Base-by-base conservation (phyloP, 2,797 vertebrate species). In the Paedocypris micromegethes region DNA sequence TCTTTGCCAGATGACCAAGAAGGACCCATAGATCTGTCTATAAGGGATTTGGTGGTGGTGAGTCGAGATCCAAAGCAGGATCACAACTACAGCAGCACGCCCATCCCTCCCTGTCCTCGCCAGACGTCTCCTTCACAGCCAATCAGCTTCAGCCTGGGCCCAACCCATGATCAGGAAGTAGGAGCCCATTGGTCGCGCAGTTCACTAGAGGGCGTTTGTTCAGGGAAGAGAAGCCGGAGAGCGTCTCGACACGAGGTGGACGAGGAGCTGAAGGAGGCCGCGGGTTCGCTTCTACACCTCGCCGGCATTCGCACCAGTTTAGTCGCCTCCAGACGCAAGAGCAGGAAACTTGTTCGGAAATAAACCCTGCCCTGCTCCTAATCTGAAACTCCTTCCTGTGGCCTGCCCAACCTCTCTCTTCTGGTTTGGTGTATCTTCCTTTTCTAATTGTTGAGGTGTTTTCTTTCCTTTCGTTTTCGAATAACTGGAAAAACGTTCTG, bases 241-340 rank as follows among this genome's bases (percentile, higher is more conserved):
- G 94, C 93, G 78, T 75, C 87, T 3, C 90, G 93, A 75, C 91
- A 90, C 2, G 97, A 99, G 82, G 90, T 98, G 8, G 97, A 99
- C 6, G 95, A 98, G 80, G 96, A 98, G 93, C 83, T 99, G 67
- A 97, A 98, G 80, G 97, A 99, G 78, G 97, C 97, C 0, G 97
- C 97, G 0, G 97, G 97, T 38, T 99, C 97, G 9, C 90, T 99
- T 81, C 91, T 99, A 66, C 96, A 98, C 86, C 92, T 98, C 39
- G 96, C 97, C 2, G 96, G 97, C 75, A 94, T 98, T 84, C 92
- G 92, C 78, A 94, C 91, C 7, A 95, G 93, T 82, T 88, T 88
- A 61, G 92, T 94, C 74, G 90, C 91, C 69, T 89, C 93, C 61
- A 93, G 94, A 93, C 92, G 93, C 86, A 96, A 96, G 88, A 92